Percentiles rank a stretch among this genome's conserved stretches.
Evolutionary conservation across 2,113 vertebrate genomes (phyloP).

Genomic region (Prochilodus magdalenae): DNA sequence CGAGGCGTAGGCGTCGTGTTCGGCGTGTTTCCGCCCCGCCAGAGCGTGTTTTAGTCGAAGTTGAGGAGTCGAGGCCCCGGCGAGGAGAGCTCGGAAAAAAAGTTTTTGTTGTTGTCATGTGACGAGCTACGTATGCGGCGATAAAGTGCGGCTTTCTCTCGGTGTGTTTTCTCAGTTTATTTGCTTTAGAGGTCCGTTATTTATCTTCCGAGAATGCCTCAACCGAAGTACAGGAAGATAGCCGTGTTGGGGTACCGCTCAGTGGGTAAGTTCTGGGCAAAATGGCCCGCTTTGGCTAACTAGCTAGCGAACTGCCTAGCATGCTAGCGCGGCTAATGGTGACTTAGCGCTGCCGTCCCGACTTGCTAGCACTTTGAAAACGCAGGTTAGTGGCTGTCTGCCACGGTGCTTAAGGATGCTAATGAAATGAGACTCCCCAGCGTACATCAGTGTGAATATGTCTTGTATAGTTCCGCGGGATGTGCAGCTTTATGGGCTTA

Average conservation of each 20-base stretch:
- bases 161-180: constrained; percentile 59
- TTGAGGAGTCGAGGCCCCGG: neutral
- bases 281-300: constrained; percentile 41
- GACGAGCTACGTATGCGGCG: constrained; percentile 76
- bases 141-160: constrained; percentile 73
- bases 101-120: constrained; percentile 86
- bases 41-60: neutral
- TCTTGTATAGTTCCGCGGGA: too few species aligned
- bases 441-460: too few species aligned
- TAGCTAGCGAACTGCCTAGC: constrained; percentile 9
- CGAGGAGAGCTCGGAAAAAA: neutral
- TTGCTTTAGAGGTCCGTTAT: constrained; percentile 25
- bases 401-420: too few species aligned
- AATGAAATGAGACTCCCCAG: too few species aligned
- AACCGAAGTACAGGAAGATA: constrained; percentile 81
- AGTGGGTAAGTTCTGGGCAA: constrained; percentile 75
- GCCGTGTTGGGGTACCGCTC: constrained; percentile 82
- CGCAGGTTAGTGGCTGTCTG: too few species aligned
- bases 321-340: neutral
- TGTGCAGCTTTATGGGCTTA: too few species aligned
- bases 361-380: too few species aligned
- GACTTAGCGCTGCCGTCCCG: neutral
- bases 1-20: neutral
- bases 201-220: constrained; percentile 71
- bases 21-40: neutral